Base-by-base conservation (phyloP, 2,113 vertebrate genomes). In the Drymodes brunneopygia region DNA sequence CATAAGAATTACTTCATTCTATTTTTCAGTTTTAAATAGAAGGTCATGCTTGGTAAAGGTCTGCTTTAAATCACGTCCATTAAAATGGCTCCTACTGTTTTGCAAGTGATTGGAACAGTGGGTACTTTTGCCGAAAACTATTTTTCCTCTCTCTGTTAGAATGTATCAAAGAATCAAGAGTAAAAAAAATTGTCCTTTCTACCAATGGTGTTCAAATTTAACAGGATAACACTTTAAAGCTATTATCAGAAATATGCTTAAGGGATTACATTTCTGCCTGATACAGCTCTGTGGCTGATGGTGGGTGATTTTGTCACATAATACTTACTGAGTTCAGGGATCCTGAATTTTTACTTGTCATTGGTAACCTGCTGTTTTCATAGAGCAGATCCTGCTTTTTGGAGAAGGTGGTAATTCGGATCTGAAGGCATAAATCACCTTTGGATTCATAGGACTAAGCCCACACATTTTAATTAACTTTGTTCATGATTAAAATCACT, bases 21-120 rank as follows among this genome's bases (percentile, higher is more conserved):
- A 60, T 74, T 92, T 78, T 86, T 28, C 29, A 44, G 60, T 65
- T 93, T 90, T 78, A 86, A 91, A 83, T 66, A 77, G 53, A 71
- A 91, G 54, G 38, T 73, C 58, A 31, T 62, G 9, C 58, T 88
- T 86, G 9, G 21, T 83, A 71, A 87, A 94, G 7, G 19, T 62
- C 56, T 94, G 3, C 42, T 88, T 93, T 86, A 86, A 92, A 88
- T 88, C 33, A 42, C 5, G 3, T 47, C 91, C 64, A 94, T 95
- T 97, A 96, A 94, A 96, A 93, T 90, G 74, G 51, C 38, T 94
- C 92, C 92, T 71, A 51, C 94, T 44, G 94, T 90, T 94, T 86
- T 78, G 64, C 47, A 92, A 86, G 90, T 88, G 82, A 92, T 94
- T 94, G 80, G 67, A 92, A 81, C 86, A 90, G 86, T 81, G 56